Conservation (phyloP, 2,888 invertebrate species). For the Tiliacea aurago region DNA sequence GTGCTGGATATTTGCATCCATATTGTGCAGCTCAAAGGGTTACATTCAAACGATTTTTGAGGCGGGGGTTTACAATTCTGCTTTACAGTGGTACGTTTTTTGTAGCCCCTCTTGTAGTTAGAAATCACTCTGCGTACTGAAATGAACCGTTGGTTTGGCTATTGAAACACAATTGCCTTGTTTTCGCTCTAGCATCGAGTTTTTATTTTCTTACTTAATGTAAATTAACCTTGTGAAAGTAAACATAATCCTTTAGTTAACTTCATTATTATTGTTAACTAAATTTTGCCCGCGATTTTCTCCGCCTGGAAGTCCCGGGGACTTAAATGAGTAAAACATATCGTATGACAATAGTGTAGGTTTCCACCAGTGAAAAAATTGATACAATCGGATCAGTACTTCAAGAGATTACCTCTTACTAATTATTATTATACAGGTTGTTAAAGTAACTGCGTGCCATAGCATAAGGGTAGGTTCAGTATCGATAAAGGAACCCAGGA, state of each 20-base stretch:
- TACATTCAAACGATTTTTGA: constrained; percentile 5
- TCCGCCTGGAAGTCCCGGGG: too few species aligned
- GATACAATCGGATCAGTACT: too few species aligned
- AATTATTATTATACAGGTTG: too few species aligned
- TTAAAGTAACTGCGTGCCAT: too few species aligned
- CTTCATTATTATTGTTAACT: too few species aligned
- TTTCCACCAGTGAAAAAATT: too few species aligned
- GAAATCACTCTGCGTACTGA: constrained; percentile 13
- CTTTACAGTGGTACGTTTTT: constrained; percentile 8
- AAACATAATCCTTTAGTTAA: not conserved
- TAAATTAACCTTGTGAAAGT: not conserved
- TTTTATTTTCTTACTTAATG: not conserved
- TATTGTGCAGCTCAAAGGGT: constrained; percentile 30
- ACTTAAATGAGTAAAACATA: too few species aligned
- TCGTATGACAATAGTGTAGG: too few species aligned
- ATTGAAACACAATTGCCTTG: constrained; percentile 5
- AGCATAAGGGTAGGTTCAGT: too few species aligned
- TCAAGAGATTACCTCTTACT: too few species aligned
- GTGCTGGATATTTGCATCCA: constrained; percentile 23
- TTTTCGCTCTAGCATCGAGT: not conserved
- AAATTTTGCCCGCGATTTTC: too few species aligned
- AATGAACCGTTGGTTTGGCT: constrained; percentile 13
- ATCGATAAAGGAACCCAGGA: too few species aligned
- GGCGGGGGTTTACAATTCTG: not conserved
- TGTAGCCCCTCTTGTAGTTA: not conserved